Evolutionary conservation across 2,888 invertebrate genomes (phyloP).

Genomic region (Volucella bombylans): DNA sequence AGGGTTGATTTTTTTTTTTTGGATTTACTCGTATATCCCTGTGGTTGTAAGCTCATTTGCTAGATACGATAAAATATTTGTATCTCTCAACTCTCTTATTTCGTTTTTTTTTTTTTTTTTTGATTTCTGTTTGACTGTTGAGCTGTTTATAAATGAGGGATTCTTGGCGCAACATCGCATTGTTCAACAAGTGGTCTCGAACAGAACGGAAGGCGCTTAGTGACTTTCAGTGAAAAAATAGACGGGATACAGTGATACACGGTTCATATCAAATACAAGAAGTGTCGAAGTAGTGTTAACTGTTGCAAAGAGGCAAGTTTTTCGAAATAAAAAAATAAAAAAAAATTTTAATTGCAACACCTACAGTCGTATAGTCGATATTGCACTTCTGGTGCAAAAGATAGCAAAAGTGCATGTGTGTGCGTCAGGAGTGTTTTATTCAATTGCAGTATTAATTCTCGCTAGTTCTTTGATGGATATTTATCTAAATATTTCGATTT

Average conservation of each 20-base stretch:
- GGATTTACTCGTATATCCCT: not conserved
- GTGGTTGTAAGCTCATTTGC: not conserved
- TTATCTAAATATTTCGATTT: not conserved
- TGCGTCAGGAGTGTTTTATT: not conserved
- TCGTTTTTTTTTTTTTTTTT: not conserved
- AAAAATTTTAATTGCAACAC: not conserved
- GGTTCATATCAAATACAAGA: constrained; percentile 29
- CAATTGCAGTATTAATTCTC: not conserved
- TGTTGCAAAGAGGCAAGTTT: constrained; percentile 59
- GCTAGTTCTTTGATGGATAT: not conserved
- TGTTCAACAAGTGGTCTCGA: constrained; percentile 82
- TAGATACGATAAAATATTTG: constrained; percentile 10
- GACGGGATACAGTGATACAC: constrained; percentile 49
- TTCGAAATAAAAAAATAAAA: not conserved
- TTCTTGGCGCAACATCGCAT: constrained; percentile 78
- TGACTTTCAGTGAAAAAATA: constrained; percentile 26
- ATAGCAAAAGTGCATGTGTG: not conserved
- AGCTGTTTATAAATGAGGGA: constrained; percentile 80
- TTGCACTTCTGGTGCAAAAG: not conserved
- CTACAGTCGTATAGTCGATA: not conserved
- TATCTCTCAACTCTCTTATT: constrained; percentile 31
- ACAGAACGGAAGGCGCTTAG: constrained; percentile 51
- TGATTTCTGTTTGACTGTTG: constrained; percentile 27
- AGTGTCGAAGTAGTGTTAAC: constrained; percentile 39
- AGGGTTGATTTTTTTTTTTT: constrained; percentile 19